Evolutionary conservation across 1,140 invertebrate genomes (phyloP), one percentile per base, ranked within the genome.

Genomic region (Drosophila mauritiana): DNA sequence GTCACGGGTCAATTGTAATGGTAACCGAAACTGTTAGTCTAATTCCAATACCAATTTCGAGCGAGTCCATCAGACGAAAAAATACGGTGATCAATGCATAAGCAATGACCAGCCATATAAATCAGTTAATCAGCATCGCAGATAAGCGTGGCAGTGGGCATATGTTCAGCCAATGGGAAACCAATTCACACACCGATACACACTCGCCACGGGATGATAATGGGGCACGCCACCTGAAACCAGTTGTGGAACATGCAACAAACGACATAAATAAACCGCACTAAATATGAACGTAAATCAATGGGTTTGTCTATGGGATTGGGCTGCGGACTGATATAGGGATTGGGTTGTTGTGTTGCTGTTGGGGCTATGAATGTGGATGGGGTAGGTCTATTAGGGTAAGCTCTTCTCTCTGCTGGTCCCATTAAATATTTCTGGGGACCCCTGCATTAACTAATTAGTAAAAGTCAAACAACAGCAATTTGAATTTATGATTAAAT

Each of bases 121-220:
- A 88, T 88, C 83, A 88, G 83, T 84, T 89, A 88, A 88, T 88
- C 84, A 78, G 80, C 84, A 89, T 88, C 80, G 58, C 56, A 76
- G 83, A 88, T 88, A 84, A 89, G 70, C 56, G 45, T 65, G 62
- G 63, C 45, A 17, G 51, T 64, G 56, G 20, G 51, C 49, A 59
- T 59, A 77, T 75, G 73, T 59, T 59, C 64, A 76, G 64, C 63
- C 61, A 77, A 76, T 75, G 72, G 61, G 53, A 75, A 64, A 76
- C 51, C 53, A 54, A 62, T 56, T 43, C 52, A 65, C 53, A 64
- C 57, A 75, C 51, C 62, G 36, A 39, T 36, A 51, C 15, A 58
- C 68, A 58, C 56, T 39, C 53, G 31, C 49, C 31, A 39, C 15
- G 56, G 48, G 42, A 46, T 56, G 46, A 68, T 70, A 69, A 57